These are phyloP conservation scores for Sinella curviseta DNA, from an alignment of 1,140 invertebrate species.

Conservation along the genomic window DNA sequence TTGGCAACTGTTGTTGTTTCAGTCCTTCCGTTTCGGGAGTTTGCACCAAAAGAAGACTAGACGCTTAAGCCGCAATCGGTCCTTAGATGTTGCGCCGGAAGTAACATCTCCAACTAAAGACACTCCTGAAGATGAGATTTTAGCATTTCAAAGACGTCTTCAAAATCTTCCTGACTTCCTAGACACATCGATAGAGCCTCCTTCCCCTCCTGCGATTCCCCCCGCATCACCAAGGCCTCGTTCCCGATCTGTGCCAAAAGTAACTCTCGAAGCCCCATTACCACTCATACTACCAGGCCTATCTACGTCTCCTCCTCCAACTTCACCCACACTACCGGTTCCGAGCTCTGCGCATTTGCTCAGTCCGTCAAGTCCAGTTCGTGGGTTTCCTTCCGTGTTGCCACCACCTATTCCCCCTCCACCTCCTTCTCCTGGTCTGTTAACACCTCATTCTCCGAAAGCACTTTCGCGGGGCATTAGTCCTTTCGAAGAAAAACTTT, in stretches of 20 bases:
- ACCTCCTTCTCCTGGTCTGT: constrained; percentile 39
- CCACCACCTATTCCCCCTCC: constrained; percentile 43
- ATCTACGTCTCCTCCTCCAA: constrained; percentile 43
- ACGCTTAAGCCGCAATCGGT: constrained; percentile 46
- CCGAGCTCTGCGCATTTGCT: constrained; percentile 50
- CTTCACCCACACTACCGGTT: constrained; percentile 52
- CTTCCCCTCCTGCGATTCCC: constrained; percentile 51
- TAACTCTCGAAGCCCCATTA: constrained; percentile 57
- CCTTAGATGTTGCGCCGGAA: constrained; percentile 47
- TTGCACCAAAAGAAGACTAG: constrained; percentile 41
- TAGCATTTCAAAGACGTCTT: constrained; percentile 60
- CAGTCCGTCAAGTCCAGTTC: constrained; percentile 51
- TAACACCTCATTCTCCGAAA: constrained; percentile 47
- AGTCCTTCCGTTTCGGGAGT: constrained; percentile 49
- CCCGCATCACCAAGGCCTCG: constrained; percentile 55
- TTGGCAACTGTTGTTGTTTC: not conserved
- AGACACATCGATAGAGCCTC: constrained; percentile 46
- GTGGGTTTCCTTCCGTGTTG: constrained; percentile 46
- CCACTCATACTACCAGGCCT: constrained; percentile 54
- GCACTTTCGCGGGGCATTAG: constrained; percentile 27
- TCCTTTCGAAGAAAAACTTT: constrained; percentile 40
- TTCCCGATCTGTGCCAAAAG: constrained; percentile 60
- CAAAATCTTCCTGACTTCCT: constrained; percentile 60
- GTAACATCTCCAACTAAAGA: constrained; percentile 49
- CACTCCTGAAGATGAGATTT: constrained; percentile 59